A percentile compares a stretch with the other conserved stretches of the same genome.
These are phyloP conservation scores for Bursaphelenchus mucronatus DNA, from an alignment of 1,140 invertebrate species.

Conservation along the genomic window DNA sequence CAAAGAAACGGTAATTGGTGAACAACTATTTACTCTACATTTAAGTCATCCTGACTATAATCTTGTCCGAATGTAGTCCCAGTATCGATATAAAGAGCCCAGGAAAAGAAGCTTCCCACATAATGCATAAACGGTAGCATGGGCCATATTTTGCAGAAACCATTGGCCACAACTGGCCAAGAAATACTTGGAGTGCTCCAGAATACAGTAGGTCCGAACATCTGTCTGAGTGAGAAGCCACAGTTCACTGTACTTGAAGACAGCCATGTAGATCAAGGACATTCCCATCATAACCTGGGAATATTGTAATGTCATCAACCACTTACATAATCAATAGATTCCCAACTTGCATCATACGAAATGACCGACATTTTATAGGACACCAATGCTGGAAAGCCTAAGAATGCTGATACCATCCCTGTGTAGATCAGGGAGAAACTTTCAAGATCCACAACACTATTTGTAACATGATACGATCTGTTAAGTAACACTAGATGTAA, in stretches of 20 bases:
- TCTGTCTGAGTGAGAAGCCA: conserved; percentile 39
- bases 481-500: conserved; percentile 32
- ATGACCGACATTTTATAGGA: conserved; percentile 39
- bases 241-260: conserved; percentile 41
- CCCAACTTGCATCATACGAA: conserved; percentile 47
- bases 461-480: conserved; percentile 2
- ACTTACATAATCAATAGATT: conserved; percentile 49
- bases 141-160: conserved; percentile 52
- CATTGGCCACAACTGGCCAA: conserved; percentile 46
- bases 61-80: no score
- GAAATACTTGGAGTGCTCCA: conserved; percentile 40
- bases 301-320: not conserved
- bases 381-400: conserved; percentile 39
- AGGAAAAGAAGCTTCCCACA: conserved; percentile 41
- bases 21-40: no score
- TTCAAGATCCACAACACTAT: conserved; percentile 28
- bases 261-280: conserved; percentile 31
- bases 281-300: conserved; percentile 30
- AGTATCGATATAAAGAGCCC: conserved; percentile 38
- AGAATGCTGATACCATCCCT: conserved; percentile 23
- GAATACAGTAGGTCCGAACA: conserved; percentile 25
- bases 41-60: no score
- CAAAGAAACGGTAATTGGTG: no score
- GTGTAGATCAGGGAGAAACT: conserved; percentile 28
- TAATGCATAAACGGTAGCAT: conserved; percentile 39